Evolutionary conservation across 2,888 invertebrate species (phyloP), one percentile per base, ranked within the genome.

Genomic region (Peribatodes rhomboidaria): DNA sequence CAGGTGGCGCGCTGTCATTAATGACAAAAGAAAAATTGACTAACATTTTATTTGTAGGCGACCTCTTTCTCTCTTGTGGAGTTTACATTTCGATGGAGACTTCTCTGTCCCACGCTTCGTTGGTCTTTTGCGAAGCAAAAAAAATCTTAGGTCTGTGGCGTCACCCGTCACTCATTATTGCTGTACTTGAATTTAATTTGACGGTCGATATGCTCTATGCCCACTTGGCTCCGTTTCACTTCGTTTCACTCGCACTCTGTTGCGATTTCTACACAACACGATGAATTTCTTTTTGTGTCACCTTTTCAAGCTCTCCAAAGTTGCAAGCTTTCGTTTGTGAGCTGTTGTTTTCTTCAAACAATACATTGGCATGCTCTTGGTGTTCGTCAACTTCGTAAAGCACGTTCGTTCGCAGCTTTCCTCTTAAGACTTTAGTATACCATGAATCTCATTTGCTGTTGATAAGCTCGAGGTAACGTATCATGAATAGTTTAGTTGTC

Each of bases 171-270:
- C 70, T 80, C 79, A 81, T 83, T 84, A 78, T 70, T 69, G 72
- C 70, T 82, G 86, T 82, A 87, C 86, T 88, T 86, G 86, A 84
- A 82, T 81, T 79, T 84, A 86, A 87, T 90, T 90, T 88, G 90
- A 89, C 84, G 87, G 88, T 88, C 89, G 92, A 86, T 82, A 89
- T 89, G 91, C 82, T 88, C 79, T 68, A 78, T 87, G 88, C 70
- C 80, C 87, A 88, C 85, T 85, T 86, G 80, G 85, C 77, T 78
- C 84, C 83, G 88, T 89, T 88, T 86, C 89, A 89, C 87, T 86
- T 77, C 82, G 89, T 85, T 89, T 87, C 87, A 85, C 88, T 81
- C 76, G 79, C 81, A 83, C 81, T 74, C 72, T 77, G 74, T 71
- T 77, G 80, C 86, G 86, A 87, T 88, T 87, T 88, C 88, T 87